Conservation (phyloP, 2,888 invertebrate species). For the Lithophane leautieri region DNA sequence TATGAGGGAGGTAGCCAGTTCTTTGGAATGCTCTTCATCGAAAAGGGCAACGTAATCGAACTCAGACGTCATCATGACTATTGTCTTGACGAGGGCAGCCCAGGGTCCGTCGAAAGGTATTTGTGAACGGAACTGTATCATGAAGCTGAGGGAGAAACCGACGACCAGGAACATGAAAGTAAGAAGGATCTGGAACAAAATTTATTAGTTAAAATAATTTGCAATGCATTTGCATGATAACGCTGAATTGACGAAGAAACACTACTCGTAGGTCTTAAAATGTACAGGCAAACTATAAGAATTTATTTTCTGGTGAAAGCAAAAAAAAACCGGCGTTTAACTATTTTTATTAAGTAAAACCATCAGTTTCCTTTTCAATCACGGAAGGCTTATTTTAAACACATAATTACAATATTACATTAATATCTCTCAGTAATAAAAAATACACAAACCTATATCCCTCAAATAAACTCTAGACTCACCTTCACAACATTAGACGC, state of each 20-base stretch:
- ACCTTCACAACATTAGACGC: conserved; percentile 90
- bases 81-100: conserved; percentile 89
- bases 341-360: not conserved
- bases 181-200: conserved; percentile 51
- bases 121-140: conserved; percentile 89
- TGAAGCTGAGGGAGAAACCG: conserved; percentile 90
- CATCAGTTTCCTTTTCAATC: not conserved
- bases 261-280: too few relatives aligned
- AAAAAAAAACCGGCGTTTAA: not conserved
- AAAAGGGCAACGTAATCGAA: conserved; percentile 89
- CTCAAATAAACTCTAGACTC: conserved; percentile 13
- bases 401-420: too few relatives aligned
- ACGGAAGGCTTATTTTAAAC: not conserved
- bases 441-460: not conserved
- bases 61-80: conserved; percentile 91
- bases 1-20: conserved; percentile 82
- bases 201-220: too few relatives aligned
- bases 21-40: conserved; percentile 82
- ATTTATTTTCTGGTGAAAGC: too few relatives aligned
- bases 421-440: not conserved
- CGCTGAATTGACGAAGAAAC: too few relatives aligned
- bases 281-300: too few relatives aligned
- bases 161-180: conserved; percentile 82
- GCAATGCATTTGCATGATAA: not conserved
- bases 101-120: conserved; percentile 89